A percentile compares a stretch with the other conserved stretches of the same genome.
Evolutionary conservation across 2,888 invertebrate species (phyloP).

Genomic region (Nebria brevicollis): DNA sequence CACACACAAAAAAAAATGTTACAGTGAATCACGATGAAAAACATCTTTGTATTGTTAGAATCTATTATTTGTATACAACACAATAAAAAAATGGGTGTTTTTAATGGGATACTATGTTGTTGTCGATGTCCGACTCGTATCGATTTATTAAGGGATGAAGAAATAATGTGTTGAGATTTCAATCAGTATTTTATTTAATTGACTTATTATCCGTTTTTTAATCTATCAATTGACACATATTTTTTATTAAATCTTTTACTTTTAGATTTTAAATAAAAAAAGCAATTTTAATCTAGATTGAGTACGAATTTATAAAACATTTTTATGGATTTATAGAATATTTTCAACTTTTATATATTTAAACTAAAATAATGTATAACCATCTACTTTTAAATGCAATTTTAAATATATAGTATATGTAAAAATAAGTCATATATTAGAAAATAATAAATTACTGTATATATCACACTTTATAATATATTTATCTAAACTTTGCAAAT

Average conservation of each 20-base stretch:
- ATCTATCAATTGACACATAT: background rate
- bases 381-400: too few relatives aligned
- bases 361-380: too few relatives aligned
- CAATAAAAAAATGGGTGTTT: conserved; percentile 10
- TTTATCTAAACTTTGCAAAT: background rate
- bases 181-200: conserved; percentile 8
- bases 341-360: too few relatives aligned
- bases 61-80: conserved; percentile 37
- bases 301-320: too few relatives aligned
- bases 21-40: conserved; percentile 25
- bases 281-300: too few relatives aligned
- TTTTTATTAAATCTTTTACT: background rate
- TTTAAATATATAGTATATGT: background rate
- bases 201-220: background rate
- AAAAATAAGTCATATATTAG: background rate
- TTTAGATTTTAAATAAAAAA: too few relatives aligned
- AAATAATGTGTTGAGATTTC: conserved; percentile 17
- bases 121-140: conserved; percentile 5
- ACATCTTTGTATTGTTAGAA: conserved; percentile 37
- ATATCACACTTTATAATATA: background rate
- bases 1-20: conserved; percentile 14
- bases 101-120: conserved; percentile 18
- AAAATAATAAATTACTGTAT: background rate
- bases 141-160: conserved; percentile 18
- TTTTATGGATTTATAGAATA: too few relatives aligned